Evolutionary conservation across 1,140 invertebrate genomes (phyloP), one percentile per base, ranked within the genome.

Genomic region (Cataglyphis hispanica): DNA sequence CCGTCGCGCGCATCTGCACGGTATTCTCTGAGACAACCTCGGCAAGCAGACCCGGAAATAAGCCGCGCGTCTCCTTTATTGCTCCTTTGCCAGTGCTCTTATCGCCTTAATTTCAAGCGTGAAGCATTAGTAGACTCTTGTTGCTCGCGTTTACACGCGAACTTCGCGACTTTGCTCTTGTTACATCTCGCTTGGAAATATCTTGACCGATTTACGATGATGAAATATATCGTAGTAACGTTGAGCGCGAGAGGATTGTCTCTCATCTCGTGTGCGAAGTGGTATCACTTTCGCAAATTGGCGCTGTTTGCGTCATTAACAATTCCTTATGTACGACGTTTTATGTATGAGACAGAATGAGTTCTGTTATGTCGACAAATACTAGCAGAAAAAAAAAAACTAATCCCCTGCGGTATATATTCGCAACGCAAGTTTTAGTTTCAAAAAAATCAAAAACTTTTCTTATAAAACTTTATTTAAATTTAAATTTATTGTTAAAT

Each of bases 1-100:
- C 87, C 67, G 43, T 19, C 63, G 58, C 70, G 58, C 70, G 70
- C 78, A 56, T 84, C 63, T 50, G 58, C 46, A 56, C 11, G 31
- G 61, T 86, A 75, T 56, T 81, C 53, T 31, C 69, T 25, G 70
- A 25, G 50, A 40, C 31, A 64, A 74, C 74, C 8, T 50, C 46
- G 46, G 46, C 43, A 4, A 67, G 40, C 50, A 37, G 81, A 64
- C 19, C 22, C 43, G 43, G 64, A 67, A 70, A 76, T 83, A 86
- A 78, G 70, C 58, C 61, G 60, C 81, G 43, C 72, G 40, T 88
- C 76, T 87, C 81, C 87, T 87, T 87, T 85, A 88, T 87, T 85
- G 58, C 87, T 61, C 37, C 78, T 50, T 16, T 60, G 46, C 27
- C 46, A 46, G 37, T 58, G 85, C 78, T 69, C 64, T 64, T 66